Conservation (phyloP, 2,113 vertebrate species). For the Polypterus senegalus region DNA sequence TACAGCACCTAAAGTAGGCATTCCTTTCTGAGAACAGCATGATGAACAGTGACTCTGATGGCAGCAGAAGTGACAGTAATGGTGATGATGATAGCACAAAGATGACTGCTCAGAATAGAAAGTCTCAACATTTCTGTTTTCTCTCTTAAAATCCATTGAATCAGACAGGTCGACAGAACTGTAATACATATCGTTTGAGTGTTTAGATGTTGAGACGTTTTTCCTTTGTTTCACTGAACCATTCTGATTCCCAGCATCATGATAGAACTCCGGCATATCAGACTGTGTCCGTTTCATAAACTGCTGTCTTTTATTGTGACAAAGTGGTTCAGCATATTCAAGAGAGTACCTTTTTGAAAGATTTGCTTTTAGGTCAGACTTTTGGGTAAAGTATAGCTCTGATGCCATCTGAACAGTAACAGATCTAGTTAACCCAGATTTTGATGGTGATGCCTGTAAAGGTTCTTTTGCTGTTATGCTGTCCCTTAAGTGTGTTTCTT, state of each 20-base stretch:
- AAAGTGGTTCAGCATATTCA: background rate
- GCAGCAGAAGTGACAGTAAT: slow-evolving; percentile 5
- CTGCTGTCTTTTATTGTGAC: background rate
- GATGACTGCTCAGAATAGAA: background rate
- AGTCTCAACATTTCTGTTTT: background rate
- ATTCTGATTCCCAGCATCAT: background rate
- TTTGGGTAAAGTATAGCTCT: slow-evolving; percentile 19
- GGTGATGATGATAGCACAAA: slow-evolving; percentile 6
- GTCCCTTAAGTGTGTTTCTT: background rate
- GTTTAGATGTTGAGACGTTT: background rate
- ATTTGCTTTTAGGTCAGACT: background rate
- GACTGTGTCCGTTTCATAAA: background rate
- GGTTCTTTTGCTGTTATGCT: background rate
- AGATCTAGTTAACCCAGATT: slow-evolving; percentile 18
- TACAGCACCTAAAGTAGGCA: slow-evolving; percentile 10
- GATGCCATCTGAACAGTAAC: slow-evolving; percentile 37
- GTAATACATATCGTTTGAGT: background rate
- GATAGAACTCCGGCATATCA: background rate
- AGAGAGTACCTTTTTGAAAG: slow-evolving; percentile 1
- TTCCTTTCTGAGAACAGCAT: slow-evolving; percentile 3
- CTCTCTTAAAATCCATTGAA: slow-evolving; percentile 36
- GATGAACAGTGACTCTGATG: background rate
- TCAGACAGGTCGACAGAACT: slow-evolving; percentile 16
- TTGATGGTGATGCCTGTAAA: slow-evolving; percentile 3
- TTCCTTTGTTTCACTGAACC: background rate